Evolutionary conservation across 2,888 invertebrate genomes (phyloP).

Genomic region (Drosophila multiciliata): DNA sequence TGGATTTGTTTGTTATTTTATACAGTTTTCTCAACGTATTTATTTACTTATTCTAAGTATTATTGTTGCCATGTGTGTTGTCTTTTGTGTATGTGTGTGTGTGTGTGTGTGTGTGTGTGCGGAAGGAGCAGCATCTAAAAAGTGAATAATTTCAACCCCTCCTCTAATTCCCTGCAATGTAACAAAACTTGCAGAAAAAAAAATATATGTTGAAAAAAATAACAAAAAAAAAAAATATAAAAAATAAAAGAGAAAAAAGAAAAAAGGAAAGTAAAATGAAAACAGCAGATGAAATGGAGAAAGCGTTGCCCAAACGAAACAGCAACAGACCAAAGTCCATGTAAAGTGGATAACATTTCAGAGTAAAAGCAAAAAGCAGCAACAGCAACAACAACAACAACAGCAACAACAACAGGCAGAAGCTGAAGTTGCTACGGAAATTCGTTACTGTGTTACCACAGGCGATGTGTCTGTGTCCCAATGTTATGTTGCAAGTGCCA

Average conservation of each 20-base stretch:
- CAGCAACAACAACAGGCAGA: slow-evolving; percentile 22
- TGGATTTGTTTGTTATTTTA: slow-evolving; percentile 34
- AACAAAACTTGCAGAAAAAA: slow-evolving; percentile 15
- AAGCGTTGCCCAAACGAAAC: slow-evolving; percentile 41
- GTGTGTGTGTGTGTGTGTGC: neutral
- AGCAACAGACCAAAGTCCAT: slow-evolving; percentile 55
- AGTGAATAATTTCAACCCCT: slow-evolving; percentile 62
- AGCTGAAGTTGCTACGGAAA: slow-evolving; percentile 81
- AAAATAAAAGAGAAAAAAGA: slow-evolving; percentile 26
- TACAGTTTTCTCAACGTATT: slow-evolving; percentile 48
- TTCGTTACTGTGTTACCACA: slow-evolving; percentile 83
- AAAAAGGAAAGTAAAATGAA: slow-evolving; percentile 32
- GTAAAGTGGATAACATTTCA: slow-evolving; percentile 76
- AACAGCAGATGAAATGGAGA: slow-evolving; percentile 47
- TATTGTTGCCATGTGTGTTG: slow-evolving; percentile 47
- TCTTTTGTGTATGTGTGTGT: neutral
- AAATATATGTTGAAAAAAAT: slow-evolving; percentile 12
- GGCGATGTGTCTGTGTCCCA: slow-evolving; percentile 80
- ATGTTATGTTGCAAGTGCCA: slow-evolving; percentile 62
- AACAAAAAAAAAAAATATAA: slow-evolving; percentile 16
- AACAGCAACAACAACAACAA: slow-evolving; percentile 28
- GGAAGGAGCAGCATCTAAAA: slow-evolving; percentile 11
- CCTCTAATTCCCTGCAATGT: slow-evolving; percentile 26
- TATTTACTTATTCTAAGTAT: slow-evolving; percentile 43
- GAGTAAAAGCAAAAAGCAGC: slow-evolving; percentile 45